Percentiles rank a stretch among this genome's conserved stretches.
phyloP scores from a whole-genome alignment of 2,113 vertebrate genomes.

The Rousettus leschenaultii region DNA sequence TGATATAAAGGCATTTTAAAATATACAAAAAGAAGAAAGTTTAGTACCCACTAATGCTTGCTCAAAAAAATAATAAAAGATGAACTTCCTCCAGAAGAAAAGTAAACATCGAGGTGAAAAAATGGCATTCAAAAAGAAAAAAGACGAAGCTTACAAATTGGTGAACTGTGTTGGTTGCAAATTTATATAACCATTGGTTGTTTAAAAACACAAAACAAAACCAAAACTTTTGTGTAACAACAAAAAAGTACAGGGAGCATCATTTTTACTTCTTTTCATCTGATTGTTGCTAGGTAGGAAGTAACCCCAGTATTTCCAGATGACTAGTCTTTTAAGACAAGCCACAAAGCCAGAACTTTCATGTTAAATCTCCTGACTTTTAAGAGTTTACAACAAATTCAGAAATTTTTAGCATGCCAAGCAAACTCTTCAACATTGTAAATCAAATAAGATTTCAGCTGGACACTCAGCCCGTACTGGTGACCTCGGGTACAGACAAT shows the following conservation, averaged over 20 bases:
- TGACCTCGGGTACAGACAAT: background rate
- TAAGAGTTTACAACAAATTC: background rate
- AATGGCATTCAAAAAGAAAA: background rate
- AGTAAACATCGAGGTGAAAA: background rate
- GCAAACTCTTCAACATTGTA: background rate
- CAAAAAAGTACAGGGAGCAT: background rate
- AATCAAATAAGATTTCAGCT: background rate
- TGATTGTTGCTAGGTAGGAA: background rate
- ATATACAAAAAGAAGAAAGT: background rate
- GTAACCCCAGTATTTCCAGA: background rate
- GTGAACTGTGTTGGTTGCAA: background rate
- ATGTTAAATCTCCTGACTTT: slow-evolving; percentile 1
- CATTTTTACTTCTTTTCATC: background rate
- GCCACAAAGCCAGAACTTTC: slow-evolving; percentile 3
- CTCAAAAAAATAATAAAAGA: background rate
- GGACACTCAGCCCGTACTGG: background rate
- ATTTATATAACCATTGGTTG: background rate
- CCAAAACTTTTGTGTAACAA: background rate
- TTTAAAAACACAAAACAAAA: background rate
- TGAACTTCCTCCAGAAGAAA: background rate
- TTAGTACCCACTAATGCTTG: background rate
- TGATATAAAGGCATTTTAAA: background rate
- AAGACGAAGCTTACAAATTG: background rate
- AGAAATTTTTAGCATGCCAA: background rate
- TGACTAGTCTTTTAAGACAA: slow-evolving; percentile 12